phyloP scores from a whole-genome alignment of 2,113 vertebrate species.

The Megatriorchis doriae region DNA sequence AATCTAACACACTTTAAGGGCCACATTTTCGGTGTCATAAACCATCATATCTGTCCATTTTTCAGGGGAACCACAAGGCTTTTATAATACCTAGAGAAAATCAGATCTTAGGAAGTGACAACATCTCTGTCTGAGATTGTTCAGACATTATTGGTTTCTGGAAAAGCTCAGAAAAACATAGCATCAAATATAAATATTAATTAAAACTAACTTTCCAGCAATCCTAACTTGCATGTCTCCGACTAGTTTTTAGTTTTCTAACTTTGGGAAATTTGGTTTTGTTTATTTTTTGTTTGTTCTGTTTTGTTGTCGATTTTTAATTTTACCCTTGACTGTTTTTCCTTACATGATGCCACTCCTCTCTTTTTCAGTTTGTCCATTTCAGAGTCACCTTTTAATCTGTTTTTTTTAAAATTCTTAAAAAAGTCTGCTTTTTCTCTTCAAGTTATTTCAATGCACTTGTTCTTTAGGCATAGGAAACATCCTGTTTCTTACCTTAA shows the following conservation, averaged over 20 bases:
- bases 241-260: background rate
- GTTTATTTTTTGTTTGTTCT: background rate
- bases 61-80: background rate
- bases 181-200: background rate
- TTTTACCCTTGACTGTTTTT: background rate
- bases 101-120: background rate
- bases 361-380: background rate
- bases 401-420: background rate
- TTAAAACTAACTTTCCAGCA: background rate
- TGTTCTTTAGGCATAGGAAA: background rate
- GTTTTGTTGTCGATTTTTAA: background rate
- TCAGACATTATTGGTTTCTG: background rate
- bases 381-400: background rate
- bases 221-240: background rate
- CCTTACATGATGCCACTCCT: background rate
- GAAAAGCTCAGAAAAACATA: background rate
- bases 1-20: slow-evolving; percentile 17
- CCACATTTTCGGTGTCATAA: slow-evolving; percentile 21
- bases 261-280: background rate
- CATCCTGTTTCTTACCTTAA: background rate
- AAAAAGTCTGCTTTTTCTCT: background rate
- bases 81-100: background rate
- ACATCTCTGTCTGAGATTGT: background rate
- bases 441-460: background rate
- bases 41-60: slow-evolving; percentile 13